Evolutionary conservation across 2,113 vertebrate species (phyloP).

Genomic region (Muntiacus reevesi): DNA sequence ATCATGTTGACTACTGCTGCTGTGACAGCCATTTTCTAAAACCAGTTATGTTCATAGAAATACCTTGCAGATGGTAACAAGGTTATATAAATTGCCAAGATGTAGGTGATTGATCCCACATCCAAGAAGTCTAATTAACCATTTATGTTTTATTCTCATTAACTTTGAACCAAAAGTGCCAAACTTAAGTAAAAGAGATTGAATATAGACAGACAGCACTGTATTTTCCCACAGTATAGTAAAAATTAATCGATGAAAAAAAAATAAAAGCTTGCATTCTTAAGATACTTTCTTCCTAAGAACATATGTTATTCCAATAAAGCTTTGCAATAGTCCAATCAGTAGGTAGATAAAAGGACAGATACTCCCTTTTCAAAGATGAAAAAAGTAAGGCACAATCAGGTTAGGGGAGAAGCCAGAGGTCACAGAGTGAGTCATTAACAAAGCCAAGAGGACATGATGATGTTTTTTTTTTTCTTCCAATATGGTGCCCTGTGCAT

Average conservation of each 20-base stretch:
- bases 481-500: conserved; percentile 25
- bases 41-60: conserved; percentile 32
- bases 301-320: conserved; percentile 49
- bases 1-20: neutral
- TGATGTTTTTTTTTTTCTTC: neutral
- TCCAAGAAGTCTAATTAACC: conserved; percentile 38
- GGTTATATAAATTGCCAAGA: conserved; percentile 30
- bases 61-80: conserved; percentile 21
- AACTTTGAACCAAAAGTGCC: neutral
- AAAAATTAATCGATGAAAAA: conserved; percentile 34
- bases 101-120: neutral
- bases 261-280: conserved; percentile 6
- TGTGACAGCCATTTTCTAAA: conserved; percentile 36
- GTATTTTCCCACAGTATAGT: neutral
- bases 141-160: conserved; percentile 55
- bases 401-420: conserved; percentile 28
- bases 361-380: conserved; percentile 37
- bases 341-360: neutral
- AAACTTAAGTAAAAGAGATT: conserved; percentile 24
- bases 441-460: neutral
- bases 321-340: neutral
- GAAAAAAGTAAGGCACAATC: conserved; percentile 21
- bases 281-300: neutral
- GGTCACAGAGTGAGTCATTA: neutral
- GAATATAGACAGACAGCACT: neutral